Conservation (phyloP, 2,113 vertebrate species). For the Macrotis lagotis region DNA sequence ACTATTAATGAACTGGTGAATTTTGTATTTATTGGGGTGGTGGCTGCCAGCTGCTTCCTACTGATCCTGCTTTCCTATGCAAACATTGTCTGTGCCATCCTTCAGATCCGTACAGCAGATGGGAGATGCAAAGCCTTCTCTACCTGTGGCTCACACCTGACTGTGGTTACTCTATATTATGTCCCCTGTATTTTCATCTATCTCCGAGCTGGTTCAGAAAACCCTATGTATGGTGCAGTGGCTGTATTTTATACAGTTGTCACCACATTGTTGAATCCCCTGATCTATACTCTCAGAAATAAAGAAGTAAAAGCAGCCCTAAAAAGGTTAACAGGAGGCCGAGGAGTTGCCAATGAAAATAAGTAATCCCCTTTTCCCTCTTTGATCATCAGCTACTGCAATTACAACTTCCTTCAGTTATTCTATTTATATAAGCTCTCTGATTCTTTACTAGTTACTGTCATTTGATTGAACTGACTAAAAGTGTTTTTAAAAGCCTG, state of each 20-base stretch:
- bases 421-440: background rate
- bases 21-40: constrained; percentile 66
- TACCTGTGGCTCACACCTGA: constrained; percentile 74
- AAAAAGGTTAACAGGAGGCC: constrained; percentile 32
- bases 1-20: constrained; percentile 47
- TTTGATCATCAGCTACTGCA: background rate
- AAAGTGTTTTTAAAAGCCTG: background rate
- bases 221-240: constrained; percentile 56
- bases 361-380: constrained; percentile 8
- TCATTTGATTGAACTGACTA: background rate
- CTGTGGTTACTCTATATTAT: constrained; percentile 73
- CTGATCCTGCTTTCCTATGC: constrained; percentile 73
- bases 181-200: constrained; percentile 74
- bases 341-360: background rate
- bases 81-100: constrained; percentile 67
- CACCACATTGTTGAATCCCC: constrained; percentile 73
- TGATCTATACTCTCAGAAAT: constrained; percentile 77
- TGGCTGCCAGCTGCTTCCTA: constrained; percentile 69
- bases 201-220: constrained; percentile 54
- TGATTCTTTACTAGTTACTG: background rate
- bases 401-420: background rate
- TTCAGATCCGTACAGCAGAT: constrained; percentile 58
- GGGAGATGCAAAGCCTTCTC: constrained; percentile 69
- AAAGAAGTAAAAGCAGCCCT: constrained; percentile 74
- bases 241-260: constrained; percentile 74